Conservation (phyloP, 2,797 vertebrate genomes). For the Gymnopithys bicolor region DNA sequence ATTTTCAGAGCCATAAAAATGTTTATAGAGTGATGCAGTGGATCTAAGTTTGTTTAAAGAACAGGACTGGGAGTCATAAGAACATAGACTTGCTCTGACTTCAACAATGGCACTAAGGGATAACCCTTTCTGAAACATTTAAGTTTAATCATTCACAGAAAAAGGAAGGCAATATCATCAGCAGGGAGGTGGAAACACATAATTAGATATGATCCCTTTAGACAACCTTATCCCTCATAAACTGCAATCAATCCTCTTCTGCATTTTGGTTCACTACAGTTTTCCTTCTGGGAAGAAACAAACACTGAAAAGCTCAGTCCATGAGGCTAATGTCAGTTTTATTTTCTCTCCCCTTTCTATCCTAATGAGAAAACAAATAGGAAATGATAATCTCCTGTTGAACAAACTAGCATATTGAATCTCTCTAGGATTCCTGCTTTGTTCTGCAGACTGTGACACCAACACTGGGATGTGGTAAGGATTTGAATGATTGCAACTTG, state of each 20-base stretch:
- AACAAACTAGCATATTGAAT: neutral
- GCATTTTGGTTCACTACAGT: neutral
- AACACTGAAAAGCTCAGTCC: neutral
- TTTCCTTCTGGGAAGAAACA: neutral
- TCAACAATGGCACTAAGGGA: neutral
- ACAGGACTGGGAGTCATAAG: neutral
- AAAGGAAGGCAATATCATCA: neutral
- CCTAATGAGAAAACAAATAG: neutral
- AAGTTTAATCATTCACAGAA: neutral
- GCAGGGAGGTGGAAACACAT: neutral
- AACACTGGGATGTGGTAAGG: neutral
- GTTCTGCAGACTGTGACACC: neutral
- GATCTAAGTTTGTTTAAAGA: neutral
- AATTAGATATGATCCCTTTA: neutral
- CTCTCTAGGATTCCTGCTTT: neutral
- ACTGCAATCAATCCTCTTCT: neutral
- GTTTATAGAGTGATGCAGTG: neutral
- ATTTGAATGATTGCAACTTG: neutral
- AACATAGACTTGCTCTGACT: neutral
- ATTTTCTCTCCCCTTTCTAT: neutral
- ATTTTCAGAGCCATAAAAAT: constrained; percentile 1
- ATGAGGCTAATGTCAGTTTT: neutral
- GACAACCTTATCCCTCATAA: neutral
- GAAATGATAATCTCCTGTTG: neutral
- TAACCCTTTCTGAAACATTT: neutral